Evolutionary conservation across 2,888 invertebrate genomes (phyloP).

Genomic region (Clostera curtula): DNA sequence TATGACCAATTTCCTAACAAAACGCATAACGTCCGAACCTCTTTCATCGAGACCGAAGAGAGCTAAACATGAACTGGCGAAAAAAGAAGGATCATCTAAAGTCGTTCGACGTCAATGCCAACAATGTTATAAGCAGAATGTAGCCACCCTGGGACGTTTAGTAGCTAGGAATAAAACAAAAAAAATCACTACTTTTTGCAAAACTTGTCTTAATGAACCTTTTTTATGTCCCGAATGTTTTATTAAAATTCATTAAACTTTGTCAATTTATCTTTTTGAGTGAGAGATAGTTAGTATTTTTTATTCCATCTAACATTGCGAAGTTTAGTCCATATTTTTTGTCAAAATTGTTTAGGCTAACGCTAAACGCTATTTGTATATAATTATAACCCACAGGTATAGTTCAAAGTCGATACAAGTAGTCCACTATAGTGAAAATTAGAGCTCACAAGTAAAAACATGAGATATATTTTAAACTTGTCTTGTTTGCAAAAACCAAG

Average conservation of each 20-base stretch:
- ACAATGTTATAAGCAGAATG: conserved; percentile 6
- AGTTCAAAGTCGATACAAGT: no score
- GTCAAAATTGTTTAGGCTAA: no score
- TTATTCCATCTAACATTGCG: no score
- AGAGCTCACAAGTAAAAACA: no score
- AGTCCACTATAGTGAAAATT: no score
- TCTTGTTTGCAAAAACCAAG: conserved; percentile 1
- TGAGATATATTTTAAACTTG: no score
- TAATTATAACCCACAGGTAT: no score
- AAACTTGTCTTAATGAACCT: conserved; percentile 4
- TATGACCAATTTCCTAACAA: conserved; percentile 1
- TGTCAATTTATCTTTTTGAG: no score
- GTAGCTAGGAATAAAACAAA: conserved; percentile 8
- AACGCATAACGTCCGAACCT: not conserved
- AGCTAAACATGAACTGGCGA: conserved; percentile 5
- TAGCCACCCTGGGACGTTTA: conserved; percentile 2
- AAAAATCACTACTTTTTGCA: conserved; percentile 6
- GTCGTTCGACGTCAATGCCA: conserved; percentile 1
- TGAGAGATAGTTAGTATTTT: no score
- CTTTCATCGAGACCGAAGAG: conserved; percentile 3
- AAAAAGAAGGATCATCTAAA: conserved; percentile 5
- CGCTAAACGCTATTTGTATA: no score
- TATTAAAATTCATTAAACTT: conserved; percentile 3
- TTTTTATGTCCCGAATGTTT: conserved; percentile 9
- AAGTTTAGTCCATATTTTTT: no score